Evolutionary conservation across 2,797 vertebrate species (phyloP), one percentile per base, ranked within the genome.

Genomic region (Sparidentex hasta): DNA sequence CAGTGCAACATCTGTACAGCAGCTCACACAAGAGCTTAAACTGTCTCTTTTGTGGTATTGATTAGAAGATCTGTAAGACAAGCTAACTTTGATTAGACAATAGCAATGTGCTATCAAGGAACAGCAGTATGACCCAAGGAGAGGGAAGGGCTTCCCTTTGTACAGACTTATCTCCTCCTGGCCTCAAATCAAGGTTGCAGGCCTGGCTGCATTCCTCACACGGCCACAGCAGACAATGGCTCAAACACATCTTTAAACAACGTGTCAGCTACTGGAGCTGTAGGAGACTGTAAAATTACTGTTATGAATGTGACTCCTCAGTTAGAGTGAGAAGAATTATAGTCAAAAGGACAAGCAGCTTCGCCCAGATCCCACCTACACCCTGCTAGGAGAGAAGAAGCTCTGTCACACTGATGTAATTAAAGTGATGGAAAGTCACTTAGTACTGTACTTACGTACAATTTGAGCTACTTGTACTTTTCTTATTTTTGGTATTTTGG

Each of bases 121-220:
- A 87, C 61, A 52, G n/a, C 16, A 4, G 51, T 48, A 25, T 41
- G 62, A 75, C 71, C 52, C 17, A 68, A 64, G 21, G 23, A 41
- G 65, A 90, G 78, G 86, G 86, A 84, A 71, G 74, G 80, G 80
- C 82, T 87, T 87, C 88, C 88, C 80, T 91, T 90, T 86, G 76
- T 88, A 89, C 85, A 89, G 71, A 89, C 75, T 85, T 78, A 84
- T 85, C 79, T 88, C 55, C 55, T 55, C 52, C 80, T 84, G 85
- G 88, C 84, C 43, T 74, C 48, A 72, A 81, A 84, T 83, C 84
- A 89, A 82, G 83, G 80, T 78, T 87, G 44, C 18, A 65, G 27
- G 73, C 68, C 58, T 79, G 74, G 73, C 86, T 56, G 71, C 84
- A 61, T 85, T 88, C 84, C 18, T 58, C 41, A 23, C 8, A 18